A percentile compares a stretch with the other conserved stretches of the same genome.
phyloP scores from a whole-genome alignment of 2,113 vertebrate species.

The Lipotes vexillifer region DNA sequence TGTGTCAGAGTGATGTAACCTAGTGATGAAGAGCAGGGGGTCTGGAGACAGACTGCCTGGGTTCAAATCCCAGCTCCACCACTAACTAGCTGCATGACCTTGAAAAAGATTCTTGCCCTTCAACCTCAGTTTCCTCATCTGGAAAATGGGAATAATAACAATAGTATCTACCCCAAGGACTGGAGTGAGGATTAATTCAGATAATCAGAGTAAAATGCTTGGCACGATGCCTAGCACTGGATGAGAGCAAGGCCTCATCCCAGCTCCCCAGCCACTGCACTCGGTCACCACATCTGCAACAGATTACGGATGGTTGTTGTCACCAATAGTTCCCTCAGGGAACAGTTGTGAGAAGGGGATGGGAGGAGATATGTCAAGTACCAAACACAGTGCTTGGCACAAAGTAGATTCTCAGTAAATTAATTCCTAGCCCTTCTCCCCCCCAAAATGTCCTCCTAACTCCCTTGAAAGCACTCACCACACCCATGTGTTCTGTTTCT shows the following conservation, averaged over 20 bases:
- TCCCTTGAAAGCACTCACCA: neutral
- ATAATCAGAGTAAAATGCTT: neutral
- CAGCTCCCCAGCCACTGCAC: neutral
- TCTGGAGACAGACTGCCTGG: neutral
- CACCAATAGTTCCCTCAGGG: neutral
- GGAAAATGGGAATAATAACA: neutral
- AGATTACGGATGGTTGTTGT: fast-evolving
- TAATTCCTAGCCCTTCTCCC: neutral
- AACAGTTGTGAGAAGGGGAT: neutral
- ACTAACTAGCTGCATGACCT: neutral
- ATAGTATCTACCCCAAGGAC: too few relatives aligned
- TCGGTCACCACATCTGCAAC: neutral
- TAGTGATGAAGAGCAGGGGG: neutral
- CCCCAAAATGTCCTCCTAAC: neutral
- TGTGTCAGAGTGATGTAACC: neutral
- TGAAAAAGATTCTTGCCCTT: neutral
- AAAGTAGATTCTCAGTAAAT: neutral
- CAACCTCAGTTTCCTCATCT: neutral
- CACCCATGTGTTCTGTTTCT: neutral
- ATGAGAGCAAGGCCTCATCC: neutral
- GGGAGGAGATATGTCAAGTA: neutral
- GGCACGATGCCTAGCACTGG: fast-evolving
- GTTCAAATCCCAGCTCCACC: neutral
- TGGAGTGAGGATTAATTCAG: neutral
- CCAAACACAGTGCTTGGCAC: neutral